Base-by-base conservation (phyloP, 2,113 vertebrate genomes). In the Platichthys flesus region DNA sequence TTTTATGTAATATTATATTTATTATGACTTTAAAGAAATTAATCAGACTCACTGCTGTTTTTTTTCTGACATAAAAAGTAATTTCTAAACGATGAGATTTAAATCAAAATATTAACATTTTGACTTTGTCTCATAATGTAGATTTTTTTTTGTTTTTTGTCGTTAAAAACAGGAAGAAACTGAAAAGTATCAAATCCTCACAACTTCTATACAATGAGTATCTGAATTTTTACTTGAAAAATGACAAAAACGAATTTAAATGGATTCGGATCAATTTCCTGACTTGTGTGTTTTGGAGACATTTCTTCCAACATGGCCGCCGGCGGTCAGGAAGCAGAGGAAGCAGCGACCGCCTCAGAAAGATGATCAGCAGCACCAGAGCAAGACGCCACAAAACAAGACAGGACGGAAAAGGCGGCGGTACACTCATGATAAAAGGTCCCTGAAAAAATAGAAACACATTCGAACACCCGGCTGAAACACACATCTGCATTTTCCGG, bases 301-400 rank as follows among this genome's bases (percentile, higher is more conserved):
- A 51, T 18, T 51, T 23, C 5, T 62, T 84, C 82, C 76, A 85
- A 85, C 81, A 74, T 52, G 83, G 87, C 57, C 35, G 58, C 56
- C 2, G 16, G 26, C 0, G 24, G 21, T 23, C 57, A 35, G 74
- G 1, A 66, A 28, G 49, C 1, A 24, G 68, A 40, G 9, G 20
- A 15, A 51, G 49, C 2, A 2, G 6, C 3, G 16, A 71, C 13
- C 14, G 28, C 52, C 28, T 64, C 49, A 31, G 28, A 57, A 31
- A 60, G 40, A 60, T 59, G 57, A 74, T 79, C 66, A 85, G 83
- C 88, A 89, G 88, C 89, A 86, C 74, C 69, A 81, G 60, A 91
- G 80, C 71, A 76, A 61, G 73, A 79, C 28, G 69, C 69, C 16
- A 9, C 63, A 78, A 74, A 62, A 42, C 31, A 7, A 31, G 31